Evolutionary conservation across 2,888 invertebrate genomes (phyloP), one percentile per base, ranked within the genome.

Genomic region (Archaeoteleia sp.): DNA sequence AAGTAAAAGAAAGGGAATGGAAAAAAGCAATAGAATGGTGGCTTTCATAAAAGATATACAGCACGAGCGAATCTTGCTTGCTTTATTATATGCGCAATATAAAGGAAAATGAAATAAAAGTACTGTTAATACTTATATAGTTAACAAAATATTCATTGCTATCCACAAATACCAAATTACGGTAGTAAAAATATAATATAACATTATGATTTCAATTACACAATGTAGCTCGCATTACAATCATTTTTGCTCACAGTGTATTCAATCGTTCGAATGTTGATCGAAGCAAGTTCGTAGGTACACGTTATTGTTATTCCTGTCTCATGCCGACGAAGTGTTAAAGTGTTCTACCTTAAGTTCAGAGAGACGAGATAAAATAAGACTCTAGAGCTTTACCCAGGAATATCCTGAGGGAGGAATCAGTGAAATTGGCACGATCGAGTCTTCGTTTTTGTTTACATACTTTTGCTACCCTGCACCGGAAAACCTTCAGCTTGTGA

Each of bases 21-120:
- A 46, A 48, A 54, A 37, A 42, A 32, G 55, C 35, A 46, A 48
- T 55, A 43, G 55, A 63, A 63, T 55, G 49, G 55, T 14, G 51
- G 45, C 57, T 57, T 51, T 63, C 39, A 51, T 57, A 57, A 49
- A 63, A 57, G 49, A 63, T 63, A 63, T 63, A 63, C 43, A 27
- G 29, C 17, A 4, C 32, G 1, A 20, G 39, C 49, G 15, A 37
- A 37, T 15, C 9, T 17, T 13, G 32, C 32, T n/a, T 45, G 12
- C 46, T 61, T 39, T 45, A 39, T 54, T 42, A 48, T 54, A 54
- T 45, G 48, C 62, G 54, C 46, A 62, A 62, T 54, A 62, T 48
- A 54, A 48, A 54, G 46, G 34, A 34, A 62, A 62, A 46, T 54
- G 48, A 7, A 23, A 5, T 3, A 7, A 23, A 3, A 23, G 23